Evolutionary conservation across 2,113 vertebrate species (phyloP).

Genomic region (Tachycineta bicolor): DNA sequence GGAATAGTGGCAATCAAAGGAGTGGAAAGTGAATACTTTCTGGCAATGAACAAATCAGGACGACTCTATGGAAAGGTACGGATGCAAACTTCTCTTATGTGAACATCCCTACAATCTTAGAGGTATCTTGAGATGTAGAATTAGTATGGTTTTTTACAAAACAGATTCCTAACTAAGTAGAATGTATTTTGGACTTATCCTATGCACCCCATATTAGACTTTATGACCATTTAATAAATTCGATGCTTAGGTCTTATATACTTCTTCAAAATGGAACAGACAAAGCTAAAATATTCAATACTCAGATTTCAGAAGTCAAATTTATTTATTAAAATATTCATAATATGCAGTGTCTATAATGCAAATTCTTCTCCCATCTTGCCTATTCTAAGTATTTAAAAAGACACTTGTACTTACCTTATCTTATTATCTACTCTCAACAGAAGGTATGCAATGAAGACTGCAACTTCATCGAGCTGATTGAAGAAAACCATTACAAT

Average conservation of each 20-base stretch:
- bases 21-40: constrained; percentile 94
- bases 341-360: background rate
- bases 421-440: constrained; percentile 37
- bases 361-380: background rate
- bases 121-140: background rate
- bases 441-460: constrained; percentile 95
- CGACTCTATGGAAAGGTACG: constrained; percentile 95
- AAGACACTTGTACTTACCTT: background rate
- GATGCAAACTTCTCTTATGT: background rate
- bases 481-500: constrained; percentile 97
- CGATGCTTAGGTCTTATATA: background rate
- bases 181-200: background rate
- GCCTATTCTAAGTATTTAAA: background rate
- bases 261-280: background rate
- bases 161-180: background rate
- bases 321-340: background rate
- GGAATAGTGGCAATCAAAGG: constrained; percentile 96
- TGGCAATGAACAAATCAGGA: constrained; percentile 94
- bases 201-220: background rate
- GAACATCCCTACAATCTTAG: background rate
- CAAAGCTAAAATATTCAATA: background rate
- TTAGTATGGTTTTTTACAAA: background rate
- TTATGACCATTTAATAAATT: background rate
- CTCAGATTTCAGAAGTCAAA: background rate
- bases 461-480: constrained; percentile 97